A percentile compares a stretch with the other conserved stretches of the same genome.
phyloP scores from a whole-genome alignment of 2,797 vertebrate genomes.

The Chelmon rostratus region DNA sequence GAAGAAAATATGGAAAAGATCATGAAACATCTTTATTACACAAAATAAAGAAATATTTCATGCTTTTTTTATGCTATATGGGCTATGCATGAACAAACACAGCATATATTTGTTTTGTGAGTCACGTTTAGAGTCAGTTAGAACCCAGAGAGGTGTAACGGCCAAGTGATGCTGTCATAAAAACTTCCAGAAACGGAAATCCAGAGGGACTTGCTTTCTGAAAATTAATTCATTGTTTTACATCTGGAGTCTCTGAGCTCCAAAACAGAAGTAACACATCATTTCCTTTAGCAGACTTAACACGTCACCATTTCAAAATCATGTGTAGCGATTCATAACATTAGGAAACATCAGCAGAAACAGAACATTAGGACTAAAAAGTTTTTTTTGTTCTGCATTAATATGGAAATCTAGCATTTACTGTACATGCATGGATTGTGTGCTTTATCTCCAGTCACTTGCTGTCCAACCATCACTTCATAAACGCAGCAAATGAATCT shows the following conservation, averaged over 20 bases:
- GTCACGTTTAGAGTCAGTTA: too few species aligned
- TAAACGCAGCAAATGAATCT: constrained; percentile 24
- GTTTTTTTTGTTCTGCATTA: too few species aligned
- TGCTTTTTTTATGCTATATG: not conserved
- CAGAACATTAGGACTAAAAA: not conserved
- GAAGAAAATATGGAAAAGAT: not conserved
- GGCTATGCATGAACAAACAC: not conserved
- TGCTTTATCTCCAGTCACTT: not conserved
- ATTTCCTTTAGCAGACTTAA: not conserved
- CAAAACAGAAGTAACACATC: not conserved
- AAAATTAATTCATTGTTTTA: too few species aligned
- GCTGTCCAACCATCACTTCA: constrained; percentile 11
- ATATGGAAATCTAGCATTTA: not conserved
- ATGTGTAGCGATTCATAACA: not conserved
- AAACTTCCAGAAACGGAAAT: not conserved
- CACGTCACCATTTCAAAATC: not conserved
- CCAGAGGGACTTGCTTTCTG: too few species aligned
- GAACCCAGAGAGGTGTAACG: not conserved
- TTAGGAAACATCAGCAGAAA: not conserved
- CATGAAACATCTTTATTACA: not conserved
- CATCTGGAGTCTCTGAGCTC: too few species aligned
- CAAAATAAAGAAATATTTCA: not conserved
- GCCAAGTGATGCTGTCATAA: not conserved
- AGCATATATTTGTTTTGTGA: not conserved
- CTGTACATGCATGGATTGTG: not conserved